Conservation (phyloP, 2,797 vertebrate genomes). For the Poeciliopsis presidionis region DNA sequence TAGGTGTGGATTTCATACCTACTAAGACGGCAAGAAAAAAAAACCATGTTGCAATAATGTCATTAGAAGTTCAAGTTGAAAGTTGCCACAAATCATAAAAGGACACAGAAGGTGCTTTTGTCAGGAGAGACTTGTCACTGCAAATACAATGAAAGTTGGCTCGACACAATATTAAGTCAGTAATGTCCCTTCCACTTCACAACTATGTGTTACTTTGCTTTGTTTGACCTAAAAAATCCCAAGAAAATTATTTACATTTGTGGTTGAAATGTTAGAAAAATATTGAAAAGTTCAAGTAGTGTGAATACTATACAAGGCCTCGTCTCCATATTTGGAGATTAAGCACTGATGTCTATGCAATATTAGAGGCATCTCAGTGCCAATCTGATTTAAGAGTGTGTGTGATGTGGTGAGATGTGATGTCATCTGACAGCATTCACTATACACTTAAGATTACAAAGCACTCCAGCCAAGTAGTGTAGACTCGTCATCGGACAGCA, state of each 20-base stretch:
- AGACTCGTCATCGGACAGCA: conserved; percentile 61
- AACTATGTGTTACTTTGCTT: not conserved
- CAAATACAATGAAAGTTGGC: not conserved
- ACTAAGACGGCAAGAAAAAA: not conserved
- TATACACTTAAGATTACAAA: conserved; percentile 59
- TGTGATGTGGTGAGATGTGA: conserved; percentile 47
- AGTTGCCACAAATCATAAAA: not conserved
- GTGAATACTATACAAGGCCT: not conserved
- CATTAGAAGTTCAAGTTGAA: not conserved
- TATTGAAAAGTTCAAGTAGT: not conserved
- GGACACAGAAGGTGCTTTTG: not conserved
- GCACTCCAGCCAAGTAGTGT: conserved; percentile 57
- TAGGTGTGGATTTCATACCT: not conserved
- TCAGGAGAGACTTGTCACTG: not conserved
- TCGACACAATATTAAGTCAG: not conserved
- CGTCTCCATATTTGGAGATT: conserved; percentile 7
- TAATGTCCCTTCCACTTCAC: not conserved
- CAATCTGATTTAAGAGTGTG: conserved; percentile 24
- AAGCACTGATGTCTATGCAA: conserved; percentile 17
- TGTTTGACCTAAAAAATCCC: not conserved
- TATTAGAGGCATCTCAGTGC: conserved; percentile 25
- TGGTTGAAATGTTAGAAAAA: not conserved
- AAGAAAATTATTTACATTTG: not conserved
- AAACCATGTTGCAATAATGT: not conserved
- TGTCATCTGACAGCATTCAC: conserved; percentile 60